Conservation (phyloP, 2,797 vertebrate genomes). For the Pipistrellus pipistrellus region DNA sequence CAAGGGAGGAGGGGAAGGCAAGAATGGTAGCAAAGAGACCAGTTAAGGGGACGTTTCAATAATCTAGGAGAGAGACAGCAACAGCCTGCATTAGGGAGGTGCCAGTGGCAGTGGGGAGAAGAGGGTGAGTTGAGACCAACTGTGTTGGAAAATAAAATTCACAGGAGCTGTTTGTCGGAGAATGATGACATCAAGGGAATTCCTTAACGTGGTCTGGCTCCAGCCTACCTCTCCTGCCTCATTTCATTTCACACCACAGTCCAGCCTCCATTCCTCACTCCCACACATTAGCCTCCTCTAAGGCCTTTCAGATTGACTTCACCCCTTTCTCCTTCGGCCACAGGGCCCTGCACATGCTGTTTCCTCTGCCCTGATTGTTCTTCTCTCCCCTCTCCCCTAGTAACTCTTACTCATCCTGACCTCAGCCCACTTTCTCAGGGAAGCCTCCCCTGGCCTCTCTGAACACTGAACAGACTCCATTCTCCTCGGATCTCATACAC, state of each 20-base stretch:
- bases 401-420: not conserved
- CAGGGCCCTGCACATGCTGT: not conserved
- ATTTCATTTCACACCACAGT: not conserved
- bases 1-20: not conserved
- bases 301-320: not conserved
- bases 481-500: not conserved
- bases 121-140: not conserved
- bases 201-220: not conserved
- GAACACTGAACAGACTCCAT: not conserved
- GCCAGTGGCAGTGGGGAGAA: not conserved
- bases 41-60: not conserved
- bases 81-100: not conserved
- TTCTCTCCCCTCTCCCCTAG: not conserved
- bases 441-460: not conserved
- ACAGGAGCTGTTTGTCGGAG: not conserved
- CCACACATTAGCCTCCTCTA: not conserved
- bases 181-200: not conserved
- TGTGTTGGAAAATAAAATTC: not conserved
- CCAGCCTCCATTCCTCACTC: not conserved
- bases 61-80: not conserved
- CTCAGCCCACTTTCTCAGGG: constrained; percentile 26
- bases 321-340: not conserved
- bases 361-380: not conserved
- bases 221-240: not conserved
- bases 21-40: not conserved